A percentile compares a stretch with the other conserved stretches of the same genome.
These are phyloP conservation scores for Xylota sylvarum DNA, from an alignment of 2,888 invertebrate genomes.

Conservation along the genomic window DNA sequence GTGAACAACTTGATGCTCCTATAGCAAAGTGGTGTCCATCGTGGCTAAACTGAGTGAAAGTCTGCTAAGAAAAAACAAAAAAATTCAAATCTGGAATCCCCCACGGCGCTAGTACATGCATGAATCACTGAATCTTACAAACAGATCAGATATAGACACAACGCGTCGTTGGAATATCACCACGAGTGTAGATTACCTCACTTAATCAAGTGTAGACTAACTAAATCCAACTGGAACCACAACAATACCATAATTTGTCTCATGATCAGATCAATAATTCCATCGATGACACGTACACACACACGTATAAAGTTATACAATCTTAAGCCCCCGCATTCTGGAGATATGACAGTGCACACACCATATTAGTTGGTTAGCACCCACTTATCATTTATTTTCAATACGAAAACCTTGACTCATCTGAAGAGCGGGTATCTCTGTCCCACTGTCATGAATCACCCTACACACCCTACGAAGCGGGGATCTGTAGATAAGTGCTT, in stretches of 20 bases:
- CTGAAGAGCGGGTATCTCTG: neutral
- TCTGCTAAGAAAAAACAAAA: too few relatives aligned
- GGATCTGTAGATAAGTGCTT: conserved; percentile 25
- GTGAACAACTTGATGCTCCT: too few relatives aligned
- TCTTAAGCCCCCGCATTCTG: conserved; percentile 10
- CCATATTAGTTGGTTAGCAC: conserved; percentile 35
- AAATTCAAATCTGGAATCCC: too few relatives aligned
- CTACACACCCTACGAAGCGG: neutral
- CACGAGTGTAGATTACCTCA: neutral
- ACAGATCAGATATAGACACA: too few relatives aligned
- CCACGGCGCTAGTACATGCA: too few relatives aligned
- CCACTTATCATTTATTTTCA: conserved; percentile 37
- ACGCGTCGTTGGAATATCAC: neutral
- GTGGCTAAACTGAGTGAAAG: too few relatives aligned
- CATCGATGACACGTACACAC: conserved; percentile 40
- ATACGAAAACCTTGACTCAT: conserved; percentile 45
- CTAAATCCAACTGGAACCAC: neutral
- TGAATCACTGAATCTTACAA: too few relatives aligned
- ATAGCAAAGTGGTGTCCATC: too few relatives aligned
- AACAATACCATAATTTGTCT: neutral
- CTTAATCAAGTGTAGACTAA: neutral
- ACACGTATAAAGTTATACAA: neutral
- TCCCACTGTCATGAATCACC: conserved; percentile 5
- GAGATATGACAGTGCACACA: conserved; percentile 28
- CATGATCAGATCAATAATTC: conserved; percentile 40